Evolutionary conservation across 2,888 invertebrate genomes (phyloP), one percentile per base, ranked within the genome.

Genomic region (Microplitis manilae): DNA sequence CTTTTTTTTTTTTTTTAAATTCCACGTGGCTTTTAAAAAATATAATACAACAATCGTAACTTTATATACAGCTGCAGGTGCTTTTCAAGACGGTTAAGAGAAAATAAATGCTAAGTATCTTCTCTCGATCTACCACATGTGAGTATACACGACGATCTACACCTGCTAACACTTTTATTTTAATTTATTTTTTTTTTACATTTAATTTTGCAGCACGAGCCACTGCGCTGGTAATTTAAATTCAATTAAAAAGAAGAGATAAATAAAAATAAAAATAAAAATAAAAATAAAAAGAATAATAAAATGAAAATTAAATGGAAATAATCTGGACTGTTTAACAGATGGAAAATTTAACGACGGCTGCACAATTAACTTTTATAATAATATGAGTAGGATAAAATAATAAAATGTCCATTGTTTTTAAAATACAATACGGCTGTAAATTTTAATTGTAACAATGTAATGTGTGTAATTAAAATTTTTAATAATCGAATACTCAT

Each of bases 91-190:
- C 68, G 64, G 68, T 77, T 69, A 41, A 64, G 38, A 68, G 68
- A 68, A 73, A 77, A 77, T 77, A 68, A 73, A 73, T 77, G 73
- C 68, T 41, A 38, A 72, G 62, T 73, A 50, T 65, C 64, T 13
- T 72, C 41, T 73, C 59, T 39, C 62, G 60, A 64, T 61, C 67
- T 64, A n/a, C 50, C 20, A 67, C 65, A 75, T 68, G 41, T 64
- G 65, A 73, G 30, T 59, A 60, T 74, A 38, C 50, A 17, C 40
- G 39, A n/a, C 62, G 8, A 17, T 5, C 9, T 65, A 67, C 76
- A 72, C 76, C 76, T 76, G 76, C 69, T 71, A 38, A 68, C 50
- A 50, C 50, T 50, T 50, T 64, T 73, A 62, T 64, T 50, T 50
- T 13, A 50, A 50, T 50, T 50, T 50, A 1, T 50, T 65, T 38